Evolutionary conservation across 2,888 invertebrate species (phyloP).

Genomic region (Drosophila ezoana): DNA sequence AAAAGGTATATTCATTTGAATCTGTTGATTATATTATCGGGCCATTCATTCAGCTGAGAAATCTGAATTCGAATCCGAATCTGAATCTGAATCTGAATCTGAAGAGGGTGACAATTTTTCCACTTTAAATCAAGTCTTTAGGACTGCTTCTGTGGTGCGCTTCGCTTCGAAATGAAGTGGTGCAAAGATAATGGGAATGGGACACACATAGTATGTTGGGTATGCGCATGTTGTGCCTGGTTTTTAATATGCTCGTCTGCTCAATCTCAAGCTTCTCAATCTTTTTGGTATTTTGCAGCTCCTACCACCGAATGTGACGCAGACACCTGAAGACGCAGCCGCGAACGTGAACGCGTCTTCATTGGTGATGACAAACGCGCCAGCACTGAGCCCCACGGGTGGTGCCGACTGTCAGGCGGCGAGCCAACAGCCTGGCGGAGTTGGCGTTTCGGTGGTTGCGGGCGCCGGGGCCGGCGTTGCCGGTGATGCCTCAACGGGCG

Average conservation of each 20-base stretch:
- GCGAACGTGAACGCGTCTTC: constrained; percentile 68
- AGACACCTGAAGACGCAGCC: constrained; percentile 72
- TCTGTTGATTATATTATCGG: constrained; percentile 25
- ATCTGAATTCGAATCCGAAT: constrained; percentile 2
- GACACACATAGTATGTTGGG: neutral
- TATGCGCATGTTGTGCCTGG: neutral
- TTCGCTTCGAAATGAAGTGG: constrained; percentile 25
- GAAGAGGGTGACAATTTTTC: constrained; percentile 53
- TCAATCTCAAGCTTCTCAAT: constrained; percentile 9
- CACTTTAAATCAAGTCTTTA: constrained; percentile 48
- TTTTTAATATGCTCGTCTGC: constrained; percentile 3
- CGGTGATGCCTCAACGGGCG: constrained; percentile 83
- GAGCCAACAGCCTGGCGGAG: constrained; percentile 86
- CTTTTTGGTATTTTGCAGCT: constrained; percentile 67
- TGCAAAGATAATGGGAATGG: constrained; percentile 33
- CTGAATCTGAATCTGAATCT: neutral
- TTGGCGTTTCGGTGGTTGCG: constrained; percentile 82
- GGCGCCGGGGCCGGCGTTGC: constrained; percentile 85
- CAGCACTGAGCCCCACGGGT: constrained; percentile 78
- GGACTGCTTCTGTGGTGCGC: neutral
- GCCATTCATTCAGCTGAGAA: neutral
- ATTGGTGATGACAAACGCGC: constrained; percentile 75
- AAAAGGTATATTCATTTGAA: neutral
- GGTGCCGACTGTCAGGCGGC: constrained; percentile 86
- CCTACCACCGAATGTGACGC: constrained; percentile 71